phyloP scores from a whole-genome alignment of 2,888 invertebrate genomes.

The Serripes groenlandicus region DNA sequence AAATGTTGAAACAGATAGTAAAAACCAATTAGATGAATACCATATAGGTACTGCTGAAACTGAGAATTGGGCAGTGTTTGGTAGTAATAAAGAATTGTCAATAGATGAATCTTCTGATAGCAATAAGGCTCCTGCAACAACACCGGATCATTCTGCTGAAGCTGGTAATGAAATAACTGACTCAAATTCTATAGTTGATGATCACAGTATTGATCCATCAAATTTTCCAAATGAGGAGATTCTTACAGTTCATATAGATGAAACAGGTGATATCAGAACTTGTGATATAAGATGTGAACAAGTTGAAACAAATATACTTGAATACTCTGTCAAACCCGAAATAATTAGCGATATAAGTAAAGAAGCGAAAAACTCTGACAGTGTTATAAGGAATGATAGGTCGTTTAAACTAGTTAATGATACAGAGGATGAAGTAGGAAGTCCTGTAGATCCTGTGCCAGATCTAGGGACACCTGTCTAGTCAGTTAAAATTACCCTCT shows the following conservation, averaged over 20 bases:
- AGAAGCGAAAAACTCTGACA: neutral
- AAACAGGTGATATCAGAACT: conserved; percentile 59
- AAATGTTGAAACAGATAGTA: neutral
- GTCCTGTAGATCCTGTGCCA: neutral
- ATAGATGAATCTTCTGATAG: neutral
- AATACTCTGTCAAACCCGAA: neutral
- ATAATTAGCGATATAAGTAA: neutral
- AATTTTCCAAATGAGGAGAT: conserved; percentile 70
- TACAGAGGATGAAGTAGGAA: too few species aligned
- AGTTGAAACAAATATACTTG: neutral
- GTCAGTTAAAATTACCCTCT: neutral
- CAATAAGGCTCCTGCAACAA: neutral
- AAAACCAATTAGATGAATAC: neutral
- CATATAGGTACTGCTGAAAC: neutral
- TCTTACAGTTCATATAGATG: conserved; percentile 77
- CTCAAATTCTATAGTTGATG: too few species aligned
- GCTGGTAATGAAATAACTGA: too few species aligned
- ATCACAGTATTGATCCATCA: neutral
- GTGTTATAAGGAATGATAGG: neutral
- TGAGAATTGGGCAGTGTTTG: conserved; percentile 8
- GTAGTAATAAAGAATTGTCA: neutral
- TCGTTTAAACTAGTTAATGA: neutral
- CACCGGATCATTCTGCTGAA: too few species aligned
- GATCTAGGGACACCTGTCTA: conserved; percentile 14
- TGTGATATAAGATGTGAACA: conserved; percentile 65